A percentile compares a stretch with the other conserved stretches of the same genome.
Conservation (phyloP, 2,888 invertebrate species). For the Acronicta aceris region DNA sequence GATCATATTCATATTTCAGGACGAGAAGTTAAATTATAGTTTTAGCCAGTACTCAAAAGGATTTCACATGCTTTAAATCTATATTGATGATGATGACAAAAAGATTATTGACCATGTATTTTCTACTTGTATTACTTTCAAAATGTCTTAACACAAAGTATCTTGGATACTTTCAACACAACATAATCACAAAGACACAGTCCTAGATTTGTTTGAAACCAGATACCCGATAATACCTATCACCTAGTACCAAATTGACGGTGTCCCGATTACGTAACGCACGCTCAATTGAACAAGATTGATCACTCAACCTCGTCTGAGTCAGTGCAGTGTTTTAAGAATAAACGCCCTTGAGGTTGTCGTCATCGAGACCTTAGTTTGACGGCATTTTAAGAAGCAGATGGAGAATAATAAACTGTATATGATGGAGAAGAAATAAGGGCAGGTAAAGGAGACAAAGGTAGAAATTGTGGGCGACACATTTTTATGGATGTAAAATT, state of each 20-base stretch:
- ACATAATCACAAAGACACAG: not conserved
- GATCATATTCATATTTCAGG: conserved; percentile 17
- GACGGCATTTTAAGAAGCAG: conserved; percentile 22
- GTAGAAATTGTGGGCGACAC: not conserved
- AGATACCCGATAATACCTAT: conserved; percentile 51
- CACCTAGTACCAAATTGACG: conserved; percentile 53
- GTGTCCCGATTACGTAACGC: conserved; percentile 71
- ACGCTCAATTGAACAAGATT: conserved; percentile 80
- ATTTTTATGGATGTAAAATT: too few species aligned
- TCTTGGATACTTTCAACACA: too few species aligned
- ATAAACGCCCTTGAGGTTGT: conserved; percentile 60
- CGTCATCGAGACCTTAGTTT: conserved; percentile 48
- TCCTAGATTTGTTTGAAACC: conserved; percentile 24
- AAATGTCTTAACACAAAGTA: not conserved
- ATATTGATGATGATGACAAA: not conserved
- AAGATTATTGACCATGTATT: not conserved
- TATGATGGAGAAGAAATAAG: not conserved
- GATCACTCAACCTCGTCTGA: conserved; percentile 77
- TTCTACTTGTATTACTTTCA: not conserved
- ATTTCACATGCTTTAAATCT: conserved; percentile 1
- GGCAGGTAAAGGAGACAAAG: not conserved
- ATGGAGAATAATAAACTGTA: conserved; percentile 2
- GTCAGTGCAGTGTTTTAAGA: conserved; percentile 66
- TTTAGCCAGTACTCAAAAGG: conserved; percentile 9
- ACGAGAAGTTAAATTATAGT: conserved; percentile 16